Conservation (phyloP, 2,888 invertebrate genomes). For the Apotomis turbidana region DNA sequence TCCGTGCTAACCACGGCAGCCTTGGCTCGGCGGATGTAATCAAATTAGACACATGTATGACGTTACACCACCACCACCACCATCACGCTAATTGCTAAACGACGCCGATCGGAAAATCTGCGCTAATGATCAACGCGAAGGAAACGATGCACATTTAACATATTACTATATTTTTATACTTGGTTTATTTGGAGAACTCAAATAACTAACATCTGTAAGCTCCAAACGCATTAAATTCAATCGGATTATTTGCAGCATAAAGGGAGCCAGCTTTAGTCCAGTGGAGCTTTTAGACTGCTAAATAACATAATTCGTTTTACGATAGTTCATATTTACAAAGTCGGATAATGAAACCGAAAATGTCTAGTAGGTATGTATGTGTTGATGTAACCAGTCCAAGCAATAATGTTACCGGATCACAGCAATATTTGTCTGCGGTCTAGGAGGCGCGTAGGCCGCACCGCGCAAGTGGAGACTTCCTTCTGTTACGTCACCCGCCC, state of each 20-base stretch:
- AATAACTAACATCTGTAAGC: too few species aligned
- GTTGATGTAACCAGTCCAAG: constrained; percentile 54
- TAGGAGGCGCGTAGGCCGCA: constrained; percentile 68
- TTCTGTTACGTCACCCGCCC: constrained; percentile 70
- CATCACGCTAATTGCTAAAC: constrained; percentile 71
- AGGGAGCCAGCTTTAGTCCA: constrained; percentile 2
- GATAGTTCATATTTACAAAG: constrained; percentile 15
- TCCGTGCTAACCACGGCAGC: constrained; percentile 63
- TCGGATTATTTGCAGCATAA: constrained; percentile 7
- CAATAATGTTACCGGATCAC: constrained; percentile 59
- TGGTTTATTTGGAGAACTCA: too few species aligned
- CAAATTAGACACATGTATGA: constrained; percentile 77
- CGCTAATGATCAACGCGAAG: constrained; percentile 29
- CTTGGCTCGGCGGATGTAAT: constrained; percentile 70
- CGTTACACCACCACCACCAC: constrained; percentile 64
- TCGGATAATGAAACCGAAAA: not conserved
- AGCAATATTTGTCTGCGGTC: constrained; percentile 64
- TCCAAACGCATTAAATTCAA: too few species aligned
- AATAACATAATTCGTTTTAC: constrained; percentile 15
- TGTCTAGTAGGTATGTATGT: not conserved
- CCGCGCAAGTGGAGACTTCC: constrained; percentile 76
- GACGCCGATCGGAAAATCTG: constrained; percentile 43
- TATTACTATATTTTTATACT: not conserved
- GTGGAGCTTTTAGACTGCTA: constrained; percentile 10
- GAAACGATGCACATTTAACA: constrained; percentile 7